Evolutionary conservation across 2,797 vertebrate species (phyloP).

Genomic region (Pseudochirops corinnae): DNA sequence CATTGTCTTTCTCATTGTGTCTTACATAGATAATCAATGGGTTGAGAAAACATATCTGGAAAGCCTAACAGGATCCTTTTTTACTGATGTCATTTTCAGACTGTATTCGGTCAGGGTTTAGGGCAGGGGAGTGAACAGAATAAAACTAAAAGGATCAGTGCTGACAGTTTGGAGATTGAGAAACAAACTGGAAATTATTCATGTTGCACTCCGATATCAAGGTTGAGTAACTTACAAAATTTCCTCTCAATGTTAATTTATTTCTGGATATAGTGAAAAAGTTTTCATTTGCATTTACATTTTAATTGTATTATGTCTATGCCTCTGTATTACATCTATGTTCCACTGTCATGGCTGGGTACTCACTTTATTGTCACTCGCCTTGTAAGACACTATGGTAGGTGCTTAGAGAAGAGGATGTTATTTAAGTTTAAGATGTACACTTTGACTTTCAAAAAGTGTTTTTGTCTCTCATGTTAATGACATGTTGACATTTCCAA

Average conservation of each 20-base stretch:
- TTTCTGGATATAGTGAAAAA: background rate
- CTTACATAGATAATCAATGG: constrained; percentile 46
- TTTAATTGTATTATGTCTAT: background rate
- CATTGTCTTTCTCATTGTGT: constrained; percentile 41
- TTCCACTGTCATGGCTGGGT: background rate
- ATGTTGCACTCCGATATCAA: background rate
- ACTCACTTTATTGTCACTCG: background rate
- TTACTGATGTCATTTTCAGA: constrained; percentile 58
- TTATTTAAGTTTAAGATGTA: background rate
- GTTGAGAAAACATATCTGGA: constrained; percentile 51
- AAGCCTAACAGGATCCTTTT: constrained; percentile 41
- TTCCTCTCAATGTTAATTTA: background rate
- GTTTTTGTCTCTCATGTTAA: background rate
- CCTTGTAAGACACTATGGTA: background rate
- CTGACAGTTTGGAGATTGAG: constrained; percentile 7
- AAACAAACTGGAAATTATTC: background rate
- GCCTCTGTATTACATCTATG: background rate
- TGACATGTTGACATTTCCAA: background rate
- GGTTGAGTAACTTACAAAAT: background rate
- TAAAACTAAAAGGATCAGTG: constrained; percentile 51
- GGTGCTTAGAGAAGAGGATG: background rate
- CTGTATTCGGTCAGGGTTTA: background rate
- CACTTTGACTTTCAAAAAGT: background rate
- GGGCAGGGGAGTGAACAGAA: background rate
- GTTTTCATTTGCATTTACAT: background rate